These are phyloP conservation scores for Calameuta filiformis DNA, from an alignment of 2,888 invertebrate genomes.

Conservation along the genomic window DNA sequence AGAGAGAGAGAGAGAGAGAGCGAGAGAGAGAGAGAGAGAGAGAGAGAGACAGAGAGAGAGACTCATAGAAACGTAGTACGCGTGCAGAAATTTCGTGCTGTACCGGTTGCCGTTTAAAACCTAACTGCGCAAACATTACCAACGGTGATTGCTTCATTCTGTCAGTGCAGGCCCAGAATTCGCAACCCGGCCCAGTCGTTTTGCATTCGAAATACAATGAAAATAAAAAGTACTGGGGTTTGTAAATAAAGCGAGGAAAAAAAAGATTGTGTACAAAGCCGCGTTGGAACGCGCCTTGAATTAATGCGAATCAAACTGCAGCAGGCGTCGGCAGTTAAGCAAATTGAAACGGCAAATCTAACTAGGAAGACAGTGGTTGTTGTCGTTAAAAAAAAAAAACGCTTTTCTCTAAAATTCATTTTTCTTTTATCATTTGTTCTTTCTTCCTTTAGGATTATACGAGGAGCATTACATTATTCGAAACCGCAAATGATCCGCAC, in stretches of 20 bases:
- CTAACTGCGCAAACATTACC: constrained; percentile 54
- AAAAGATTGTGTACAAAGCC: constrained; percentile 40
- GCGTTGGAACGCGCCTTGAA: constrained; percentile 14
- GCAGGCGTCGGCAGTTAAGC: constrained; percentile 5
- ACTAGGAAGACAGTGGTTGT: background rate
- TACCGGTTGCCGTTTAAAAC: constrained; percentile 32
- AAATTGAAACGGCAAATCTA: constrained; percentile 4
- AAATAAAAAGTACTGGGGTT: too few species aligned
- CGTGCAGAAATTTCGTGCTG: background rate
- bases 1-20: constrained; percentile 21
- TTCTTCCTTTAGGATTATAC: background rate
- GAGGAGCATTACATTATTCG: too few species aligned
- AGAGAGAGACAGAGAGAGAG: background rate
- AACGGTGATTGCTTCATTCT: constrained; percentile 56
- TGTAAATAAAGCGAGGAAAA: constrained; percentile 19
- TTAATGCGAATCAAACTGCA: constrained; percentile 37
- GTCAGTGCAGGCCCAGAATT: too few species aligned
- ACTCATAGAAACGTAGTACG: background rate
- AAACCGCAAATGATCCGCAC: too few species aligned
- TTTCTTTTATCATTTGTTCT: background rate
- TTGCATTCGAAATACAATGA: constrained; percentile 40
- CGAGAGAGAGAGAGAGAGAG: background rate
- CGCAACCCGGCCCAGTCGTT: constrained; percentile 21
- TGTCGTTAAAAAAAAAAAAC: too few species aligned
- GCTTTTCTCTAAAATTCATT: too few species aligned